Base-by-base conservation (phyloP, 2,113 vertebrate species). In the Eclectus roratus region DNA sequence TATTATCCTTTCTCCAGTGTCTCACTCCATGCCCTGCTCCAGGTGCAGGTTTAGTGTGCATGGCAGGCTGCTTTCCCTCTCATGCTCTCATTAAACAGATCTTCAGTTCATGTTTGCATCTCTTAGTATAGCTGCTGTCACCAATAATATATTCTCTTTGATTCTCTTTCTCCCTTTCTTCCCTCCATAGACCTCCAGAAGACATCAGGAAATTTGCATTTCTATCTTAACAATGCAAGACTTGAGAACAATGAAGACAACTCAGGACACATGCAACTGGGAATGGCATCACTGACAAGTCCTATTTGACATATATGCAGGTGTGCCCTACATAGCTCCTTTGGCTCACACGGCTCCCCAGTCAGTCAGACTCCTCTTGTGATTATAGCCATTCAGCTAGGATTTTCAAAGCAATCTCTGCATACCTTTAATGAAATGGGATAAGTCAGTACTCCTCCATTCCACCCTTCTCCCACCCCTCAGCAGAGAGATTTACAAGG, bases 91-190 rank as follows among this genome's bases (percentile, higher is more conserved):
- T 96, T 97, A 96, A 83, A 50, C 37, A 85, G 37, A 73, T 80
- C 80, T 82, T 46, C 7, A 1, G n/a, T 65, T 88, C 3, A 0
- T 31, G 70, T 74, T 65, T 50, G 47, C 68, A 29, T 64, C 87
- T 50, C 85, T 83, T 63, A 41, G 35, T 28, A 11, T 1, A 50
- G 58, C 37, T 53, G 37, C 93, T 94, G 91, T 88, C 89, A 94
- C 50, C 66, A 83, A 25, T 91, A 93, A 93, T 68, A 44, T 46
- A 96, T 96, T 94, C 93, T 35, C 79, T 97, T 95, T 96, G 89
- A 94, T 96, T 95, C 17, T 46, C 23, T 70, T 83, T 78, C 27
- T 91, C 63, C 18, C 64, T 89, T 91, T 91, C 74, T 96, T 89
- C 81, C 49, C 29, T 71, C 71, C n/a, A 3, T 4, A 27, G 79